Conservation (phyloP, 1,140 invertebrate genomes). For the Ostrea edulis region DNA sequence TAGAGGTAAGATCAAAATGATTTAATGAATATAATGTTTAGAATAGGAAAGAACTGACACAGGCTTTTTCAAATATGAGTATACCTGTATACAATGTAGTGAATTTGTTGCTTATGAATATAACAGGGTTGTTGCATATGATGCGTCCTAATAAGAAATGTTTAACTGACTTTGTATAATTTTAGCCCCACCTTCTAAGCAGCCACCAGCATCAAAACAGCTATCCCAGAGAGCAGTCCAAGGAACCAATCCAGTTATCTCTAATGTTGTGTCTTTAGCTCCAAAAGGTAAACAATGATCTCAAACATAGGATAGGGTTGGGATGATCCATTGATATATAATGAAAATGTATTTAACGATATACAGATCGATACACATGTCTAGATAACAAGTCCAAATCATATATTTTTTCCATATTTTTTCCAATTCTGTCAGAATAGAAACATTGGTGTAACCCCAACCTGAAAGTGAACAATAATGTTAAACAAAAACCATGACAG, state of each 20-base stretch:
- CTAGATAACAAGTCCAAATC: too few relatives aligned
- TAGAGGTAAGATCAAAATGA: neutral
- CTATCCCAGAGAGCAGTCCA: conserved; percentile 19
- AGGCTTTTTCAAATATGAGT: neutral
- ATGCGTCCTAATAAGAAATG: neutral
- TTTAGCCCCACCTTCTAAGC: conserved; percentile 28
- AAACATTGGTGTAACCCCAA: too few relatives aligned
- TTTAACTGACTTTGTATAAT: neutral
- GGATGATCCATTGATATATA: too few relatives aligned
- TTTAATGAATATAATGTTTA: too few relatives aligned
- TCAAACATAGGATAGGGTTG: too few relatives aligned
- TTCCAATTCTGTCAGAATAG: too few relatives aligned
- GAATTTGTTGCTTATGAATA: neutral
- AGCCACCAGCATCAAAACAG: conserved; percentile 6
- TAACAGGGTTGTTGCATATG: too few relatives aligned
- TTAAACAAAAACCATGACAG: too few relatives aligned
- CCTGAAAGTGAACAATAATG: too few relatives aligned
- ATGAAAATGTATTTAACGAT: too few relatives aligned
- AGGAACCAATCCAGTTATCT: conserved; percentile 84
- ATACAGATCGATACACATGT: too few relatives aligned
- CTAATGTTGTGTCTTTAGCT: conserved; percentile 88
- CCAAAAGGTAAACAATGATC: conserved; percentile 69
- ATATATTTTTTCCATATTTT: too few relatives aligned
- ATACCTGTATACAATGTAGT: neutral
- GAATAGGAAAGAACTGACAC: neutral